Conservation (phyloP, 2,888 invertebrate species). For the Malacosoma neustria region DNA sequence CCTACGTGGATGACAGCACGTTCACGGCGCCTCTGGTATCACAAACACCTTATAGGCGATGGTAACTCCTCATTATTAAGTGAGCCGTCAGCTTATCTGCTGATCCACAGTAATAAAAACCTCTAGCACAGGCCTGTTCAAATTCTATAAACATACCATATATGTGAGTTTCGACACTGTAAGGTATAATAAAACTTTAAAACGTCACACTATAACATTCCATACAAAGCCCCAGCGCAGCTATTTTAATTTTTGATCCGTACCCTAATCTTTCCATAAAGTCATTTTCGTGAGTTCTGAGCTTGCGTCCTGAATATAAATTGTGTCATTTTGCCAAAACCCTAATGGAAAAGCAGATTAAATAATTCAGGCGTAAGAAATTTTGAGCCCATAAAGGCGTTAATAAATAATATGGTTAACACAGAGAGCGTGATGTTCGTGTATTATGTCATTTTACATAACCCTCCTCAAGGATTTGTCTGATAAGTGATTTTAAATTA, state of each 20-base stretch:
- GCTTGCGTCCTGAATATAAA: conserved; percentile 58
- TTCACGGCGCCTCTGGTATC: background rate
- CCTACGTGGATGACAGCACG: background rate
- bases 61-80: background rate
- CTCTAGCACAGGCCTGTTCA: no score
- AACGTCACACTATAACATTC: background rate
- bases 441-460: conserved; percentile 12
- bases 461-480: background rate
- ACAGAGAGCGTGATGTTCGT: conserved; percentile 34
- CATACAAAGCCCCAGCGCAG: background rate
- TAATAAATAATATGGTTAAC: conserved; percentile 65
- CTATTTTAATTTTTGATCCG: conserved; percentile 54
- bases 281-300: conserved; percentile 45
- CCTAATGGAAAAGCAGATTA: conserved; percentile 72
- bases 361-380: conserved; percentile 69
- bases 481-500: no score
- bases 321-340: conserved; percentile 64
- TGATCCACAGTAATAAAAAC: background rate
- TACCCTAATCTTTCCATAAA: conserved; percentile 56
- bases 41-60: background rate
- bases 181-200: background rate
- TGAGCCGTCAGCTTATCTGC: background rate
- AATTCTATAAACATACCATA: no score
- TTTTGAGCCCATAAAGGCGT: conserved; percentile 64
- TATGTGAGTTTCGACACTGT: background rate